Base-by-base conservation (phyloP, 1,140 invertebrate species). In the Drosophila kanapiae region DNA sequence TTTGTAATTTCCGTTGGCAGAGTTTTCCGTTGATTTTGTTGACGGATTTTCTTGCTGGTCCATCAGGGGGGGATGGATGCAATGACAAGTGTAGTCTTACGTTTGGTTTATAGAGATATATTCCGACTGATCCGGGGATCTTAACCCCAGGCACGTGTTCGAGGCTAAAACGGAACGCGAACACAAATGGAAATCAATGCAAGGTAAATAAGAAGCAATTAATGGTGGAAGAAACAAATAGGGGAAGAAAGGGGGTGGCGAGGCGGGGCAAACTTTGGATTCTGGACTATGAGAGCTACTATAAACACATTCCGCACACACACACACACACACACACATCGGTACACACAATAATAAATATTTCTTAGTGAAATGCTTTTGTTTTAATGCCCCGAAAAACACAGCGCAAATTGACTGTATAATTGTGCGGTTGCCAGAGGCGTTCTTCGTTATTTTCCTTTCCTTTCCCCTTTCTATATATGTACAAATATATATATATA, bases 301-400 rank as follows among this genome's bases (percentile, higher is more conserved):
- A 86, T 86, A 86, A 86, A 86, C 83, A 88, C 83, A 86, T 86
- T 86, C 83, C 83, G 47, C 51, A 37, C 31, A 16, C 27, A 48
- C 48, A 49, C n/a, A 51, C 48, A 29, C 45, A 48, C 43, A 48
- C 23, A 27, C 7, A 45, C 14, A 51, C 14, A 80, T 58, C 69
- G 59, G 49, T 71, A 79, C 62, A 82, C 61, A 78, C 68, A 82
- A 83, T 82, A 87, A 88, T 80, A 87, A 88, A 88, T 88, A 84
- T 78, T 69, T 83, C 53, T 81, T 78, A 80, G 84, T 83, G 77
- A 88, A 87, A 87, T 83, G 84, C 80, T 87, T 87, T 87, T 87
- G 84, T 87, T 88, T 87, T 87, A 87, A 87, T 87, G 84, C 84
- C 84, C 80, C 84, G 84, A 87, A 87, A 88, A 87, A 87, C 84